These are phyloP conservation scores for Hirundo rustica DNA, from an alignment of 2,797 vertebrate genomes.

Conservation along the genomic window DNA sequence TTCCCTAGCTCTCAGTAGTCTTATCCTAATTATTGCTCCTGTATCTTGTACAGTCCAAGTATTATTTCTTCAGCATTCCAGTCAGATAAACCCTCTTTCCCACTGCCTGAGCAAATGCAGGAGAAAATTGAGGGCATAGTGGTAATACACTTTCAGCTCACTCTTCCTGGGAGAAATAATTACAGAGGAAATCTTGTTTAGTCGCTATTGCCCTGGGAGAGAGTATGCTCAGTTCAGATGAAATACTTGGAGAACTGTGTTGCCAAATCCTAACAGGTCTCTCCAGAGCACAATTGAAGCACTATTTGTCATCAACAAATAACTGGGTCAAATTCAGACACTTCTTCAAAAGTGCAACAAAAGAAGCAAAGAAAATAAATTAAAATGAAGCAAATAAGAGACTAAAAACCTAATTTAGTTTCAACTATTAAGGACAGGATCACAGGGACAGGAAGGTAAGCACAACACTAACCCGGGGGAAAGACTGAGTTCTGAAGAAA, in stretches of 20 bases:
- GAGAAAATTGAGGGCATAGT: constrained; percentile 15
- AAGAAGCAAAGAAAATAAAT: constrained; percentile 6
- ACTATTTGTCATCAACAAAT: background rate
- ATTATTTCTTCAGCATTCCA: background rate
- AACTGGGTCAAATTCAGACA: constrained; percentile 32
- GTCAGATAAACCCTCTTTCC: background rate
- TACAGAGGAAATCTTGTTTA: constrained; percentile 28
- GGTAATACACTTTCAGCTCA: background rate
- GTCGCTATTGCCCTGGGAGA: background rate
- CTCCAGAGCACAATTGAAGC: background rate
- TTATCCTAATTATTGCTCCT: constrained; percentile 2
- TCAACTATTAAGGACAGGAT: background rate
- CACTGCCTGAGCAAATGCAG: background rate
- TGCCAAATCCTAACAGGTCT: background rate
- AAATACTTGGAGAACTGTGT: background rate
- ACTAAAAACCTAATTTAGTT: background rate
- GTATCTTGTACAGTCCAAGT: background rate
- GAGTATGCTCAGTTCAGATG: background rate
- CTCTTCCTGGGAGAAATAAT: constrained; percentile 36
- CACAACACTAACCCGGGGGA: background rate
- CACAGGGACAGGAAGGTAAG: background rate
- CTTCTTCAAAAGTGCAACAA: background rate
- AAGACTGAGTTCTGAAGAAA: background rate
- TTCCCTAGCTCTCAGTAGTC: background rate
- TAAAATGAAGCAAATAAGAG: background rate